Conservation (phyloP, 2,113 vertebrate species). For the Pangasianodon hypophthalmus region DNA sequence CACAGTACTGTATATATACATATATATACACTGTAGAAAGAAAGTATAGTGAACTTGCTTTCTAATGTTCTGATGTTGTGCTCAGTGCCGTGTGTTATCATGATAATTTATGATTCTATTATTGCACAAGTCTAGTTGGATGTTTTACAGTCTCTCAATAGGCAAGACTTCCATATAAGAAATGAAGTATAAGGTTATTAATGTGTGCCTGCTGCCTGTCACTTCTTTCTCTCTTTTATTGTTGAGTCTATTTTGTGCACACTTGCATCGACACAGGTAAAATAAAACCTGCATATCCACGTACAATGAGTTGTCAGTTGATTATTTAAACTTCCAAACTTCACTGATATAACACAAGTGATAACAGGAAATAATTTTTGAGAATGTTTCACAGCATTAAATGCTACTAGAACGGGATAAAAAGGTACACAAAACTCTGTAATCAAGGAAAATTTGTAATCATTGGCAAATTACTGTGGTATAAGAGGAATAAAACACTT, state of each 20-base stretch:
- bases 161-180: conserved; percentile 2
- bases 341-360: neutral
- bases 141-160: conserved; percentile 7
- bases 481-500: neutral
- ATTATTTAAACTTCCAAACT: neutral
- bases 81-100: neutral
- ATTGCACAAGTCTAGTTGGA: neutral
- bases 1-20: too few species aligned
- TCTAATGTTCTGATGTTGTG: neutral
- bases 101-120: conserved; percentile 24
- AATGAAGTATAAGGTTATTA: conserved; percentile 9
- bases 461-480: neutral
- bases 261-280: neutral
- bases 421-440: too few species aligned
- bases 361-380: neutral
- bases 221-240: neutral
- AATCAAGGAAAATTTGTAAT: neutral
- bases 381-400: neutral
- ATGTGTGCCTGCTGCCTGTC: conserved; percentile 14
- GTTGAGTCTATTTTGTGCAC: conserved; percentile 3
- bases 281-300: conserved; percentile 12
- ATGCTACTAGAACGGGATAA: too few species aligned
- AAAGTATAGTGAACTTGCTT: neutral
- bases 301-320: neutral
- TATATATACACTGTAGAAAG: neutral